Base-by-base conservation (phyloP, 2,797 vertebrate species). In the Ctenopoma multispine region DNA sequence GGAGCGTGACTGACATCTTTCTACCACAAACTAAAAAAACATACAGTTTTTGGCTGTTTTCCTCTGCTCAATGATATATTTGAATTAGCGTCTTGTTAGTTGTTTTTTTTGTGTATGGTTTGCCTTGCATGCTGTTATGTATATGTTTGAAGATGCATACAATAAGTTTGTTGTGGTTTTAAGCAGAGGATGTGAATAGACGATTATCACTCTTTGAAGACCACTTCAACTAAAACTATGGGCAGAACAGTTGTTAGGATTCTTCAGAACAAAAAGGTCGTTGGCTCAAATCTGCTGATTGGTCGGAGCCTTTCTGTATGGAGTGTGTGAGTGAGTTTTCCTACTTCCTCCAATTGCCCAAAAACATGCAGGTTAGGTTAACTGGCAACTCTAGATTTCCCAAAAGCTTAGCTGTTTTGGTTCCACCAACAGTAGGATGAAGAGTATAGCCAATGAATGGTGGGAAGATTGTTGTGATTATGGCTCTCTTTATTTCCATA, bases 1-100 rank as follows among this genome's bases (percentile, higher is more conserved):
- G 44, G 38, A 69, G 68, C 23, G 55, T 69, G 60, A 68, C 63
- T 50, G 70, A 68, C 48, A 18, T 51, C 40, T 36, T 38, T 54
- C 69, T 27, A 36, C 50, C 7, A 48, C 50, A 61, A 68, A 38
- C 23, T 31, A 47, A 64, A 80, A 47, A 64, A 80, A 53, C 50
- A 50, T 18, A 7, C 23, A 23, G 2, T 17, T 62, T 23, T 21
- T 43, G 13, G 6, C 40, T 9, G 8, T 54, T 71, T 66, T 40
- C 8, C 7, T 46, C 17, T 20, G 23, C 27, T 63, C 38, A 38
- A 11, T 56, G 11, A 24, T 7, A 54, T 36, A 40, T 29, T 17
- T n/a, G 17, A 62, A 63, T 18, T 4, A 44, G 67, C 47, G 38
- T 24, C 11, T 65, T 15, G 10, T 23, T 20, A 20, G 27, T 23